Percentiles rank a stretch among this genome's conserved stretches.
phyloP scores from a whole-genome alignment of 2,113 vertebrate genomes.

The Grantiella picta region DNA sequence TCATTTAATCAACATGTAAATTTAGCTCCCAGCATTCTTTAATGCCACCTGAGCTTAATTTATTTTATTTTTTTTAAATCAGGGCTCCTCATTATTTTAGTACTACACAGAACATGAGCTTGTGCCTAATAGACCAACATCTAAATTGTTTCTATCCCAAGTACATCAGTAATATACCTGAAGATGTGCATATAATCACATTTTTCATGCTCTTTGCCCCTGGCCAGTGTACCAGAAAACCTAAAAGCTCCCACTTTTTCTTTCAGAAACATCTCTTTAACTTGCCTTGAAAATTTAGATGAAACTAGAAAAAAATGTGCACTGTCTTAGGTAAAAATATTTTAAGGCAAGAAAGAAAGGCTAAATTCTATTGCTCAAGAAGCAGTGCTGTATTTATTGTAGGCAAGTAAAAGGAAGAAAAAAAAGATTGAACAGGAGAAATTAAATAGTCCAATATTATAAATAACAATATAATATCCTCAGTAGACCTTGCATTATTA shows the following conservation, averaged over 20 bases:
- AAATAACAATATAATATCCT: background rate
- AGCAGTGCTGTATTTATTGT: background rate
- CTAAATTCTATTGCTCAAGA: background rate
- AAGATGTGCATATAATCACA: background rate
- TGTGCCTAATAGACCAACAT: background rate
- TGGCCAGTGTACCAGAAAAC: background rate
- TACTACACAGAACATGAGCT: background rate
- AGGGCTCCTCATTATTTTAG: background rate
- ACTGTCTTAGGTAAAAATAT: background rate
- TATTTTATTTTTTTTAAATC: background rate
- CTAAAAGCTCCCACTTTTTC: background rate
- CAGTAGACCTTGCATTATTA: background rate
- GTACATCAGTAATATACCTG: background rate
- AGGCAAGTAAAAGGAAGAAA: background rate
- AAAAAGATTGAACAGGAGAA: background rate
- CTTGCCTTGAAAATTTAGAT: background rate
- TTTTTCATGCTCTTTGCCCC: background rate
- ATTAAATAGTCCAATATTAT: background rate
- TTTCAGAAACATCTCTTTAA: background rate
- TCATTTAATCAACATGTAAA: conserved; percentile 33
- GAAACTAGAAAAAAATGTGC: background rate
- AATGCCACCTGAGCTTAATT: background rate
- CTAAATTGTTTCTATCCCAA: background rate
- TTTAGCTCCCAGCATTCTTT: background rate
- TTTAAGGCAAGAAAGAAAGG: background rate